Base-by-base conservation (phyloP, 2,888 invertebrate species). In the Hecatera dysodea region DNA sequence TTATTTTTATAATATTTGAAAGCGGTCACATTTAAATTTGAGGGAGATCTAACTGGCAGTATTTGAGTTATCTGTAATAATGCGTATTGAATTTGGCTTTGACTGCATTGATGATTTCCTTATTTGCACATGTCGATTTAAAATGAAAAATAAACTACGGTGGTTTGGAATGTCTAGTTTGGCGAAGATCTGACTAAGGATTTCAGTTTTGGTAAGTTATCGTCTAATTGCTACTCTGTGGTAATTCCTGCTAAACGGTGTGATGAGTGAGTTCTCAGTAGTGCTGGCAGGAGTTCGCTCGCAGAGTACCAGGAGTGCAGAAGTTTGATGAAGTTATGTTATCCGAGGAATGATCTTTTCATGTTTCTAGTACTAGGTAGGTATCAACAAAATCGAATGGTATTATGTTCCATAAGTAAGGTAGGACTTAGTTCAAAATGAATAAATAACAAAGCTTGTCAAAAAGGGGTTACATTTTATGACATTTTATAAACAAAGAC, bases 271-370 rank as follows among this genome's bases (percentile, higher is more conserved):
- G 50, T 46, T 56, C 46, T 52, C 11, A 27, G 60, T n/a, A 46
- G 17, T 65, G 36, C 17, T 36, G 24, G 44, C 22, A 27, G n/a
- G 33, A 61, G 27, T 7, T 75, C 19, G n/a, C 36, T 27, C 53
- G 42, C 53, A 39, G 24, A 52, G 36, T 65, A 70, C 55, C 27
- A 22, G 44, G 50, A 48, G 36, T 61, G 67, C 11, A 56, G 24
- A 73, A 77, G 46, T 59, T 77, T 57, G 48, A 42, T 59, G 27
- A n/a, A 62, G 50, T 57, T 59, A n/a, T n/a, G 24, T 44, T 70
- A 59, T 65, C 67, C 39, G 33, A 22, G 52, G 36, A n/a, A 12
- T 48, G 27, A 61, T 73, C 69, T 59, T 33, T 59, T 48, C n/a
- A 27, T 12, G 17, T 61, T 52, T 42, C 55, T 27, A 56, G 36